These are phyloP conservation scores for Gila orcuttii DNA, from an alignment of 2,113 vertebrate species.

Conservation along the genomic window DNA sequence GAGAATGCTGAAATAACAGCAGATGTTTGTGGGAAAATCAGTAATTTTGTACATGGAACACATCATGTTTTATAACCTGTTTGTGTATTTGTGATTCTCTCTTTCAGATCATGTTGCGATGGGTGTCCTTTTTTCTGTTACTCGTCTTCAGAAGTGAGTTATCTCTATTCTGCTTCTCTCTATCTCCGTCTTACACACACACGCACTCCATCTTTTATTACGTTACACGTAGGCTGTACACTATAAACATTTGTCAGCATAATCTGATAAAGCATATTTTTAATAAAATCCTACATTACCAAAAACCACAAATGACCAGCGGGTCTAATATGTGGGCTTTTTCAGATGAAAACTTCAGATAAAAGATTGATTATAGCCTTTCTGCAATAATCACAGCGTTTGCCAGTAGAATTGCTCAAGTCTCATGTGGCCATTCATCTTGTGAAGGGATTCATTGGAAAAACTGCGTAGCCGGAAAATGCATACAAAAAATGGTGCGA, in stretches of 20 bases:
- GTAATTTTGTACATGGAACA: neutral
- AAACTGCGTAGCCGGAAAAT: conserved; percentile 11
- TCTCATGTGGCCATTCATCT: conserved; percentile 39
- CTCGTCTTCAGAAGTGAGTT: conserved; percentile 54
- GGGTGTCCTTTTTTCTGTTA: conserved; percentile 34
- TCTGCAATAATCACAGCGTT: conserved; percentile 43
- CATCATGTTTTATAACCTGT: neutral
- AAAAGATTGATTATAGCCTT: conserved; percentile 40
- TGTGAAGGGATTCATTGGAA: conserved; percentile 32
- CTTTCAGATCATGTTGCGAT: conserved; percentile 50
- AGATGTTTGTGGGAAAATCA: neutral
- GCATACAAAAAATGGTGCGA: neutral
- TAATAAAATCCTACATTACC: conserved; percentile 37
- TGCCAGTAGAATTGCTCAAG: conserved; percentile 25
- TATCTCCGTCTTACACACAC: neutral
- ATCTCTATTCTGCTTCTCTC: conserved; percentile 1
- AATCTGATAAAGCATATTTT: conserved; percentile 37
- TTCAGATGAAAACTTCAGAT: conserved; percentile 31
- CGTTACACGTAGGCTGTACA: neutral
- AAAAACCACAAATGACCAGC: conserved; percentile 25
- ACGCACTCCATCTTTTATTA: neutral
- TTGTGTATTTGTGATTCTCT: neutral
- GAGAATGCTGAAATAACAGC: neutral
- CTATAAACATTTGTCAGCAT: conserved; percentile 14
- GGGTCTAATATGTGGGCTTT: conserved; percentile 28